phyloP scores from a whole-genome alignment of 2,888 invertebrate species.

The Lasioglossum marginatum region DNA sequence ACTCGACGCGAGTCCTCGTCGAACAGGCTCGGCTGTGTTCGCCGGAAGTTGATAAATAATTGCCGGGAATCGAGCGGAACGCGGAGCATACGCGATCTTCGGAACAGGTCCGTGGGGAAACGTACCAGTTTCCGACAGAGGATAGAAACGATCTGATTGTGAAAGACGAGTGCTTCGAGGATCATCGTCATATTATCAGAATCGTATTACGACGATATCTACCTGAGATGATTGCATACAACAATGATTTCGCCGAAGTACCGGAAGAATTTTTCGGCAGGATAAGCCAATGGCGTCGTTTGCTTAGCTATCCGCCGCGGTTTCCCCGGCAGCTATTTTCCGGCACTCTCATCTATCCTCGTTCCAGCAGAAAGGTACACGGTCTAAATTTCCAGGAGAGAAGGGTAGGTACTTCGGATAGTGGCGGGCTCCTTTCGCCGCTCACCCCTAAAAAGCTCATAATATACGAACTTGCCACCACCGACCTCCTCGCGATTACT shows the following conservation, averaged over 20 bases:
- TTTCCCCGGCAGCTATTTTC: not conserved
- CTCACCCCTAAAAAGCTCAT: conserved; percentile 44
- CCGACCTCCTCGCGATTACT: conserved; percentile 45
- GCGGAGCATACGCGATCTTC: conserved; percentile 45
- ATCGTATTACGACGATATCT: not conserved
- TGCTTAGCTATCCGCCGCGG: conserved; percentile 4
- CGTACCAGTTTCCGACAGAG: conserved; percentile 9
- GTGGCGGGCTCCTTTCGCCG: conserved; percentile 31
- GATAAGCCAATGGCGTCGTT: not conserved
- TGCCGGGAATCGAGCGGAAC: conserved; percentile 67
- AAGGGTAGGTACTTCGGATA: conserved; percentile 15
- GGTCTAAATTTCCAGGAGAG: conserved; percentile 43
- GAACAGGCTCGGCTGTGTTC: conserved; percentile 30
- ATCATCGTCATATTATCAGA: not conserved
- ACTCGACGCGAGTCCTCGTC: conserved; percentile 20
- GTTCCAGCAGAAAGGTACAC: conserved; percentile 25
- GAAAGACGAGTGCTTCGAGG: not conserved
- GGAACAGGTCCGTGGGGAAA: conserved; percentile 39
- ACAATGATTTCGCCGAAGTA: not conserved
- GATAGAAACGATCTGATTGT: conserved; percentile 23
- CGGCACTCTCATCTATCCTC: not conserved
- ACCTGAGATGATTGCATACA: too few relatives aligned
- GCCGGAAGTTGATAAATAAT: conserved; percentile 53
- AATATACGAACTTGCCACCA: conserved; percentile 52
- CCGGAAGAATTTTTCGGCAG: not conserved